These are phyloP conservation scores for Lobophora halterata DNA, from an alignment of 2,888 invertebrate species.

Conservation along the genomic window DNA sequence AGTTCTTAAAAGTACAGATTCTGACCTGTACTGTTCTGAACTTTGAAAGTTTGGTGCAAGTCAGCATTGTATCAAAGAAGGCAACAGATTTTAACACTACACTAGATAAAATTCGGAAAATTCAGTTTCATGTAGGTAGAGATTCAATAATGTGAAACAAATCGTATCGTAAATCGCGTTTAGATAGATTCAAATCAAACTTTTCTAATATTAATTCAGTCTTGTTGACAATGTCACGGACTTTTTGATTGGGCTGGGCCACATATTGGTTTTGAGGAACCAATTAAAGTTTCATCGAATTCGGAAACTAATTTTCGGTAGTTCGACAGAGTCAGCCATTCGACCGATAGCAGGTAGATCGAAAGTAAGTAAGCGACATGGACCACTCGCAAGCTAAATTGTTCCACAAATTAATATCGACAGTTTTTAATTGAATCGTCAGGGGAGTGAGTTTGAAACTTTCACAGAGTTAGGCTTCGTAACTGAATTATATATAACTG, in stretches of 20 bases:
- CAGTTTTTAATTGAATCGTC: conserved; percentile 54
- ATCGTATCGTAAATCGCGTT: too few species aligned
- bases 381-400: conserved; percentile 50
- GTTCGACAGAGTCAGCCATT: conserved; percentile 73
- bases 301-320: conserved; percentile 73
- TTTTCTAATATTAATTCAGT: conserved; percentile 45
- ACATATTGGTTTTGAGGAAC: conserved; percentile 71
- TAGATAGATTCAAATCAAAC: conserved; percentile 37
- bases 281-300: conserved; percentile 79
- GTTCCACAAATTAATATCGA: conserved; percentile 51
- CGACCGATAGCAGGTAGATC: conserved; percentile 53
- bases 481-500: conserved; percentile 9
- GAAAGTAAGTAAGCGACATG: conserved; percentile 44
- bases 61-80: too few species aligned
- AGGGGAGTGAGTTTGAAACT: conserved; percentile 20
- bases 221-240: conserved; percentile 33
- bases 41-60: too few species aligned
- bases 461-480: conserved; percentile 7
- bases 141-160: too few species aligned
- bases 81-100: too few species aligned
- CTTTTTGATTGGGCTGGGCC: conserved; percentile 58
- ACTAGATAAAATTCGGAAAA: too few species aligned
- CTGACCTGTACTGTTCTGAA: too few species aligned
- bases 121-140: too few species aligned
- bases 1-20: too few species aligned